These are phyloP conservation scores for Siniperca knerii DNA, from an alignment of 2,113 vertebrate species.

Conservation along the genomic window DNA sequence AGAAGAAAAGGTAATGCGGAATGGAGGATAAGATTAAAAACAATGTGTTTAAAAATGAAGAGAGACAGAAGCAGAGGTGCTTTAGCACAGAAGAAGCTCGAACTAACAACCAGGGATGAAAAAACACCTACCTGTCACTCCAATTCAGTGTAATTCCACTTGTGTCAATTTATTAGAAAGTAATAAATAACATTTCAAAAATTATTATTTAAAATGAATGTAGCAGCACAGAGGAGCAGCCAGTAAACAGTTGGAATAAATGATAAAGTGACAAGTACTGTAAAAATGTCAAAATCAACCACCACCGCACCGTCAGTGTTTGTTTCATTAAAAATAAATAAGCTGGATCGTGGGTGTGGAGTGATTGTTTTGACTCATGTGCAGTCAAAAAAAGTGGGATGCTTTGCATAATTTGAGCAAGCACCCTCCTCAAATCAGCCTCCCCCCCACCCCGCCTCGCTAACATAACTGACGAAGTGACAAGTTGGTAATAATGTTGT, in stretches of 20 bases:
- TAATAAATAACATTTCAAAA: constrained; percentile 24
- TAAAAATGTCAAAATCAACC: constrained; percentile 35
- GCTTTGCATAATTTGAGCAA: constrained; percentile 55
- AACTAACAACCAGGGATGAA: neutral
- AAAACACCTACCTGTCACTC: neutral
- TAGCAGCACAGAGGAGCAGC: neutral
- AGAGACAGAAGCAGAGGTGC: neutral
- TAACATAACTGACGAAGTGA: constrained; percentile 61
- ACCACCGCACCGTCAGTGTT: neutral
- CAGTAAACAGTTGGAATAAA: constrained; percentile 21
- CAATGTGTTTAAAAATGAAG: neutral
- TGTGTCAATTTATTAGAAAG: constrained; percentile 21
- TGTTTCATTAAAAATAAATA: constrained; percentile 43
- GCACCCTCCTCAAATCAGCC: constrained; percentile 57
- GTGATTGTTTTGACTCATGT: constrained; percentile 54
- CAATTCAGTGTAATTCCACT: neutral
- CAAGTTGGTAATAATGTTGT: constrained; percentile 50
- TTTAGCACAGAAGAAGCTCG: neutral
- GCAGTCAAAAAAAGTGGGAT: constrained; percentile 10
- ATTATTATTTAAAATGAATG: constrained; percentile 19
- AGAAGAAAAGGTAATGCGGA: neutral
- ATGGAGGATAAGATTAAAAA: neutral
- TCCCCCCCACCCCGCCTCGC: constrained; percentile 2
- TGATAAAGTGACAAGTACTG: constrained; percentile 43
- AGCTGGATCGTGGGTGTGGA: constrained; percentile 36